Evolutionary conservation across 2,113 vertebrate species (phyloP).

Genomic region (Corythornis madagascariensis): DNA sequence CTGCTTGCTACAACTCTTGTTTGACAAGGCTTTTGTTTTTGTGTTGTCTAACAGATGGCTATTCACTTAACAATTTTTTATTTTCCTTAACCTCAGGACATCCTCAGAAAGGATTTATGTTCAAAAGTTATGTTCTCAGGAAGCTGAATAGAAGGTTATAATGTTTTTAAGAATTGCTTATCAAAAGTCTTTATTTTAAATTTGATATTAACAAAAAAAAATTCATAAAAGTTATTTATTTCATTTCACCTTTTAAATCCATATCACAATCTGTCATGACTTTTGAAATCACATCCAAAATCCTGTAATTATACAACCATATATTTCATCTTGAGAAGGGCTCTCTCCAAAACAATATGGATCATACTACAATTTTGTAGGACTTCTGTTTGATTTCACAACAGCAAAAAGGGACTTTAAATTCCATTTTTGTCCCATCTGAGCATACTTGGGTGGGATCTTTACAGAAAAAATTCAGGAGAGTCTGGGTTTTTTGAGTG

Average conservation of each 20-base stretch:
- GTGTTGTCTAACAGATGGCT: neutral
- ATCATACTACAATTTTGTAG: neutral
- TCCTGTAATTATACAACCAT: neutral
- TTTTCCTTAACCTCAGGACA: neutral
- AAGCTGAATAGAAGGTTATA: accelerated
- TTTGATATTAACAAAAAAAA: neutral
- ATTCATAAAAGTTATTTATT: neutral
- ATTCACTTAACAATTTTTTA: neutral
- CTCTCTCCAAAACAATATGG: neutral
- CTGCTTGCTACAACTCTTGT: neutral
- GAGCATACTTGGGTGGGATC: neutral
- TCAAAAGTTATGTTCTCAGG: neutral
- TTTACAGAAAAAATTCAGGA: neutral
- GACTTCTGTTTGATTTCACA: neutral
- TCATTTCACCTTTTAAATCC: neutral
- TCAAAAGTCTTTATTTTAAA: neutral
- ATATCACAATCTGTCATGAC: neutral
- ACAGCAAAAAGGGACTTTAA: neutral
- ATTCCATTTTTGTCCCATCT: neutral
- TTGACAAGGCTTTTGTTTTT: slow-evolving; percentile 3
- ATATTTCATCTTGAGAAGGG: neutral
- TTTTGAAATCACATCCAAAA: neutral
- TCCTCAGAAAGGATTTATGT: neutral
- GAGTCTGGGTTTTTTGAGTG: neutral
- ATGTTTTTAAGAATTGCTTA: neutral